Percentiles rank a stretch among this genome's conserved stretches.
phyloP scores from a whole-genome alignment of 1,140 invertebrate genomes.

The Drosophila melanogaster region Release_6_plus_ISO1_MT NT_037436.4:21802501-21803000 shows the following conservation, averaged over 20 bases:
- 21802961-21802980: conserved; percentile 22
- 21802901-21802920: conserved; percentile 58
- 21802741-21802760: conserved; percentile 22
- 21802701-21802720: not conserved
- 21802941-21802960: conserved; percentile 71
- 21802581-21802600: conserved; percentile 45
- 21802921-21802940: conserved; percentile 56
- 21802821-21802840: conserved; percentile 49
- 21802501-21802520: conserved; percentile 83
- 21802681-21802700: not conserved
- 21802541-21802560: conserved; percentile 61
- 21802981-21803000: conserved; percentile 69
- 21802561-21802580: conserved; percentile 32
- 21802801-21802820: conserved; percentile 78
- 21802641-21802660: conserved; percentile 9
- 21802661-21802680: conserved; percentile 3
- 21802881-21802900: conserved; percentile 77
- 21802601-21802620: conserved; percentile 26
- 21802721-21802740: conserved; percentile 21
- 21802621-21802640: not conserved
- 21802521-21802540: conserved; percentile 80
- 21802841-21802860: conserved; percentile 63
- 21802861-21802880: conserved; percentile 81
- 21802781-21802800: conserved; percentile 64
- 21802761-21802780: conserved; percentile 47